Evolutionary conservation across 2,113 vertebrate genomes (phyloP).

Genomic region (Cyphomyrus discorhynchus): DNA sequence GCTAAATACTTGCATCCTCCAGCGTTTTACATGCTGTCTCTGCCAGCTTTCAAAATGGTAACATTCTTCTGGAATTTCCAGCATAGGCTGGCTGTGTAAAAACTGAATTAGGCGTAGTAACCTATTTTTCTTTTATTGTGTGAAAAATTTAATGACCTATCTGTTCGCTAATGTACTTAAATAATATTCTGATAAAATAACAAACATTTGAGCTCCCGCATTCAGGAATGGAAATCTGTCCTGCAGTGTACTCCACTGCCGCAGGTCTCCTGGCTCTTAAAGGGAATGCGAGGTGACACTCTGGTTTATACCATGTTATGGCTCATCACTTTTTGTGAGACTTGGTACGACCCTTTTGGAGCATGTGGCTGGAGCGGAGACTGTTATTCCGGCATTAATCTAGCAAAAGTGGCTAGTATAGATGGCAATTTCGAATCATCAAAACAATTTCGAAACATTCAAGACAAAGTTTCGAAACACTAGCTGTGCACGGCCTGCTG

Average conservation of each 20-base stretch:
- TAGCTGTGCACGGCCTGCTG: too few relatives aligned
- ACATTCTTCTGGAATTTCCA: not conserved
- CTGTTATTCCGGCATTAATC: not conserved
- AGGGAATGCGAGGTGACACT: not conserved
- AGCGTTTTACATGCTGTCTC: not conserved
- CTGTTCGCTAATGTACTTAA: not conserved
- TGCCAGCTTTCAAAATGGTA: not conserved
- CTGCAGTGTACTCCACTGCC: not conserved
- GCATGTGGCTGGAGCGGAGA: not conserved
- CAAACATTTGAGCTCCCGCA: not conserved
- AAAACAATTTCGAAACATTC: too few relatives aligned
- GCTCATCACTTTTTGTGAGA: not conserved
- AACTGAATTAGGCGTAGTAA: not conserved
- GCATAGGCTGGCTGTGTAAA: not conserved
- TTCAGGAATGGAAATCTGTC: not conserved
- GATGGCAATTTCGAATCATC: too few relatives aligned
- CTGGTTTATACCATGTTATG: not conserved
- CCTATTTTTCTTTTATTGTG: not conserved
- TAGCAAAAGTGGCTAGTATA: not conserved
- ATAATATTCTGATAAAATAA: not conserved
- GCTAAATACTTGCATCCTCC: not conserved
- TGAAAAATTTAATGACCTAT: not conserved
- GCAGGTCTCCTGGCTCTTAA: not conserved
- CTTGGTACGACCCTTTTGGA: not conserved
- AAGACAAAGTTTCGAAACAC: too few relatives aligned